Conservation (phyloP, 2,113 vertebrate species). For the Microcebus griseorufus region DNA sequence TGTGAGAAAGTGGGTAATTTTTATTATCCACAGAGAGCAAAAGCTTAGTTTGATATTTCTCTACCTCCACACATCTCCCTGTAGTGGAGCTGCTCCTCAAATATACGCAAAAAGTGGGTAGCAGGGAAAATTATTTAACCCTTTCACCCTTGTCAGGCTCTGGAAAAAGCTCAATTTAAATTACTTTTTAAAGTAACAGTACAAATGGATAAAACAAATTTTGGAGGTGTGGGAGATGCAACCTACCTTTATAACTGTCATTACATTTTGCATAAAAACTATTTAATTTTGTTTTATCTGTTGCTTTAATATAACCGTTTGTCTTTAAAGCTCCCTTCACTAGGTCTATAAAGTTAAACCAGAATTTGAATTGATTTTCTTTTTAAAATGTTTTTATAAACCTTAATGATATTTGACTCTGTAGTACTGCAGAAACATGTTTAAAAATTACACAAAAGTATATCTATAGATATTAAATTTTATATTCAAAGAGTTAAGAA, state of each 20-base stretch:
- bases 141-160: conserved; percentile 58
- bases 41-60: conserved; percentile 81
- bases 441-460: background rate
- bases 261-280: background rate
- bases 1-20: conserved; percentile 90
- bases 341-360: background rate
- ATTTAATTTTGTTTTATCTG: background rate
- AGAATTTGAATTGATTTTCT: conserved; percentile 30
- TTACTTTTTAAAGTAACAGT: conserved; percentile 1
- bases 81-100: conserved; percentile 74
- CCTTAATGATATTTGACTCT: background rate
- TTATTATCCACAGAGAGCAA: conserved; percentile 88
- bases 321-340: background rate
- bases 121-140: conserved; percentile 81
- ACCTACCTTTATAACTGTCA: background rate
- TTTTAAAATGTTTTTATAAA: background rate
- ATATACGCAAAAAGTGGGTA: conserved; percentile 70
- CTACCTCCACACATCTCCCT: conserved; percentile 83
- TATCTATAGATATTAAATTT: background rate
- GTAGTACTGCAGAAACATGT: background rate
- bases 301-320: background rate
- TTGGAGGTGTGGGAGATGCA: background rate
- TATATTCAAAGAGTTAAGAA: background rate
- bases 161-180: background rate
- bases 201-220: background rate